A percentile compares a stretch with the other conserved stretches of the same genome.
Evolutionary conservation across 2,888 invertebrate species (phyloP).

Genomic region (Drosophila leonis): DNA sequence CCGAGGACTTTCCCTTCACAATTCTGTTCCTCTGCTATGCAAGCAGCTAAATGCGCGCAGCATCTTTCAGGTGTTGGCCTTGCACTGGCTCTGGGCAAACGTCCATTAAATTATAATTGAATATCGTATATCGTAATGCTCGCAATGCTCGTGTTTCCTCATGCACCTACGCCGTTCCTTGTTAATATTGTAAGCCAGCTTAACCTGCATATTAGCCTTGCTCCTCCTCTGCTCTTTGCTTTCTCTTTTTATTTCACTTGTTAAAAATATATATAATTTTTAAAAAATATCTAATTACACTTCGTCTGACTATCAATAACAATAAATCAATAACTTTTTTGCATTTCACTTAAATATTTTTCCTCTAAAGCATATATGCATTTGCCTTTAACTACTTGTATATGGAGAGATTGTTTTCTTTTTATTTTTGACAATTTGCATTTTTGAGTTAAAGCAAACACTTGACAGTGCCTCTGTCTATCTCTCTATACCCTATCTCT

Average conservation of each 20-base stretch:
- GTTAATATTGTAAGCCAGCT: neutral
- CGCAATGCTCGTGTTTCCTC: neutral
- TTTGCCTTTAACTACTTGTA: neutral
- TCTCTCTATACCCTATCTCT: neutral
- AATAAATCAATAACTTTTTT: neutral
- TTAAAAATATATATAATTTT: neutral
- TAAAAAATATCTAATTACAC: neutral
- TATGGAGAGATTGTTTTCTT: neutral
- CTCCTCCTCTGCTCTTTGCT: neutral
- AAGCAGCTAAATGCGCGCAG: neutral
- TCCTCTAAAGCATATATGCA: neutral
- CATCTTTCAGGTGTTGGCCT: slow-evolving; percentile 7
- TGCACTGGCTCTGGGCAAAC: neutral
- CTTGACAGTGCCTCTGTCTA: too few relatives aligned
- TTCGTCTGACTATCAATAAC: neutral
- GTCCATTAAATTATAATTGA: slow-evolving; percentile 7
- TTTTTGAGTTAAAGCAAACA: neutral
- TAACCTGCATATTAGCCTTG: neutral
- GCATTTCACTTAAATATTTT: neutral
- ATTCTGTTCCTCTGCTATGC: neutral
- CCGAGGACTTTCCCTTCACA: neutral
- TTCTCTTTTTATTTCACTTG: neutral
- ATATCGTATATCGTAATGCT: slow-evolving; percentile 4
- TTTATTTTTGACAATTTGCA: neutral
- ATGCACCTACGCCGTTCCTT: neutral